Base-by-base conservation (phyloP, 2,113 vertebrate genomes). In the Falcunculus frontatus region DNA sequence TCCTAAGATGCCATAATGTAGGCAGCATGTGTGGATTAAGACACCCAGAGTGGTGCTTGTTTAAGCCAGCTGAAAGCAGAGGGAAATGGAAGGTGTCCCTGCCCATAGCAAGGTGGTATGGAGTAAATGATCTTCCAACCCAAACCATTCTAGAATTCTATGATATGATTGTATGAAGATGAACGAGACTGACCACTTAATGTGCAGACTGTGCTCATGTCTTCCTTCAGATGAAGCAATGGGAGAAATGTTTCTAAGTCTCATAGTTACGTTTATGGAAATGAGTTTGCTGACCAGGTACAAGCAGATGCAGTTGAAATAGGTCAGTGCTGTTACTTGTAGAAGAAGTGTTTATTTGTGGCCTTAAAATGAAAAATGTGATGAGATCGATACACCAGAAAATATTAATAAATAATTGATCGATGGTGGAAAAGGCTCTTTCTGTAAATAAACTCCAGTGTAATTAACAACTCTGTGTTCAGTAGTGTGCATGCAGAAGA, bases 391-490 rank as follows among this genome's bases (percentile, higher is more conserved):
- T 98, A 98, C 84, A 69, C 98, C 65, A 92, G 97, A 98, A 98
- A 98, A 98, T 98, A 99, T 98, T 97, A 95, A 98, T 98, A 98
- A 98, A 97, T 97, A 99, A 98, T 99, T 98, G 98, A 99, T 99
- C 98, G 97, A 98, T 98, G 98, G 98, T 97, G 98, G 98, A 97
- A 98, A 98, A 98, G 96, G 97, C 92, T 98, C 82, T 94, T 98
- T 96, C 96, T 98, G 97, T 98, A 98, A 98, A 98, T 97, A 99
- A 99, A 99, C 98, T 98, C 98, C 97, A 94, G 97, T 97, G 98
- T 98, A 98, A 99, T 99, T 99, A 99, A 99, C 98, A 98, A 91
- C 98, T 98, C 98, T 97, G 98, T 98, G 98, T 83, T 98, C 98
- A 98, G 98, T 95, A 98, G 97, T 94, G 95, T 97, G 98, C 98